These are phyloP conservation scores for Lochmaea crataegi DNA, from an alignment of 2,888 invertebrate species.

Conservation along the genomic window DNA sequence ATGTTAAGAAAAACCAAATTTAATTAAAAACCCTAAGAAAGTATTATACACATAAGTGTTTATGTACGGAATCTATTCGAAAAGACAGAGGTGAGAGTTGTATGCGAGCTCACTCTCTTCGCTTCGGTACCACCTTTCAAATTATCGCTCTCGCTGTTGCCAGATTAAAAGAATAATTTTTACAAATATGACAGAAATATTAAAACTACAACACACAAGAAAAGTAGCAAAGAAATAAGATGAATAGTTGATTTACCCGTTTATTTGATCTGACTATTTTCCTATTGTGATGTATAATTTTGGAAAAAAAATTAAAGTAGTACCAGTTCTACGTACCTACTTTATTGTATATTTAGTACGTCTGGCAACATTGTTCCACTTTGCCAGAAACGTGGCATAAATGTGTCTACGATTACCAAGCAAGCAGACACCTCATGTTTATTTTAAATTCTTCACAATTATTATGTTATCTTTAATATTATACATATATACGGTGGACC, in stretches of 20 bases:
- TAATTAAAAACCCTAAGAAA: constrained; percentile 3
- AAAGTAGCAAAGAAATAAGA: background rate
- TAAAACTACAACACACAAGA: background rate
- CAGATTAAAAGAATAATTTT: background rate
- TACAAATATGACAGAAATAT: background rate
- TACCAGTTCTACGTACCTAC: background rate
- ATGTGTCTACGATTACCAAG: background rate
- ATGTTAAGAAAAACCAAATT: background rate
- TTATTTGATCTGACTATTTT: too few relatives aligned
- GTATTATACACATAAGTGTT: constrained; percentile 22
- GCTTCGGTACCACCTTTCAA: constrained; percentile 7
- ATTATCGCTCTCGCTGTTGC: background rate
- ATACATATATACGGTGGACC: background rate
- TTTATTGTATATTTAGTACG: background rate
- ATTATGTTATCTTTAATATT: background rate
- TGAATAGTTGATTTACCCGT: background rate
- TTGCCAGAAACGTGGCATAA: constrained; percentile 10
- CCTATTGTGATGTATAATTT: too few relatives aligned
- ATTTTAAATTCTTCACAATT: background rate
- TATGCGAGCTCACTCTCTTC: background rate
- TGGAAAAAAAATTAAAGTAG: too few relatives aligned
- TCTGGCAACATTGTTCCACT: constrained; percentile 5
- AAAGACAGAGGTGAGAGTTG: background rate
- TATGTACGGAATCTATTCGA: background rate
- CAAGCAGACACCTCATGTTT: background rate